phyloP scores from a whole-genome alignment of 2,888 invertebrate genomes.

The Drosophila meridiana region DNA sequence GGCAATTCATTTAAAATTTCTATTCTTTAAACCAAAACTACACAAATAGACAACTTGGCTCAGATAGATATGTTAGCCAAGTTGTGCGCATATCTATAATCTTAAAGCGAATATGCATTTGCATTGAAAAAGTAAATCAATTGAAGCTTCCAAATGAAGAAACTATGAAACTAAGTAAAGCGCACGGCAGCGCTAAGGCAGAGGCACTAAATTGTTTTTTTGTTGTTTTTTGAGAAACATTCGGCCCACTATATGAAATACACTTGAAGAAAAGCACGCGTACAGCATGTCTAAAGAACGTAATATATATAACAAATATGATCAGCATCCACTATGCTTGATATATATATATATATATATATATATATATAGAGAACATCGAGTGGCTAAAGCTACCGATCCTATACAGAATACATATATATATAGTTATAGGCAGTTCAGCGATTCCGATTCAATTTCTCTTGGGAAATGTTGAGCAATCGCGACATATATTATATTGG shows the following conservation, averaged over 20 bases:
- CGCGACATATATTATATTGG: constrained; percentile 17
- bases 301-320: constrained; percentile 5
- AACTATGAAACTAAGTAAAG: constrained; percentile 25
- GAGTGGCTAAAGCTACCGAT: constrained; percentile 3
- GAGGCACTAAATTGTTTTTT: constrained; percentile 46
- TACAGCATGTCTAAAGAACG: constrained; percentile 2
- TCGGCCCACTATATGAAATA: neutral
- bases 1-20: neutral
- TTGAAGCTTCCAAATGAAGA: constrained; percentile 44
- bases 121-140: constrained; percentile 47
- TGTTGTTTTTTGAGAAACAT: constrained; percentile 11
- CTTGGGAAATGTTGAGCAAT: constrained; percentile 30
- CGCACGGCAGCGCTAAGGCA: constrained; percentile 26
- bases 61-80: constrained; percentile 11
- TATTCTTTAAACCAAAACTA: constrained; percentile 6
- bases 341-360: neutral
- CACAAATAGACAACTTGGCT: constrained; percentile 28
- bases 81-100: constrained; percentile 34
- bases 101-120: constrained; percentile 25
- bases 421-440: constrained; percentile 19
- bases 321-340: constrained; percentile 8
- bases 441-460: constrained; percentile 23
- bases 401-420: constrained; percentile 10
- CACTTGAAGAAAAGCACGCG: constrained; percentile 8
- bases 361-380: constrained; percentile 3